Base-by-base conservation (phyloP, 2,113 vertebrate genomes). In the Nicator chloris region DNA sequence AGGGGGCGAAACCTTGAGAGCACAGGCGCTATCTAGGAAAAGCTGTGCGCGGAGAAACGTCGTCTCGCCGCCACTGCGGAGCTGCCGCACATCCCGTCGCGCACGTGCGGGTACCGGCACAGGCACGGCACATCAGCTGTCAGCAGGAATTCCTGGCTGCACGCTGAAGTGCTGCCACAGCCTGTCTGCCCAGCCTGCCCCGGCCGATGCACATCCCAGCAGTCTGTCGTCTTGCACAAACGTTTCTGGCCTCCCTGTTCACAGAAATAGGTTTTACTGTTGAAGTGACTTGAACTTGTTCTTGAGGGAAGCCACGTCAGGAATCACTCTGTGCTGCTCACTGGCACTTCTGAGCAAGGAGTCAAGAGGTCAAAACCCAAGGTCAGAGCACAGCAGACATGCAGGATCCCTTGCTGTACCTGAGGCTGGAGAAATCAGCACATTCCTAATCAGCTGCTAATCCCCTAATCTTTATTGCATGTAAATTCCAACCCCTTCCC, bases 391-490 rank as follows among this genome's bases (percentile, higher is more conserved):
- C 60, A 91, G 65, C 73, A 92, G 88, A 60, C 35, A 27, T 0
- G 0, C 45, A 75, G 78, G 69, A 59, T 31, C 56, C 15, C 59
- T 63, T 21, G 68, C 78, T 80, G 31, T 75, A 96, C 95, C 94
- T 88, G 94, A 33, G 47, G 68, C 77, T 81, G 77, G 42, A 61
- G 68, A 82, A 95, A 94, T 79, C 77, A 79, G 77, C n/a, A 50
- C 76, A 50, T 72, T 75, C 39, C 72, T 72, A 86, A 97, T 88
- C 77, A 90, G 69, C 15, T 0, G 0, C 72, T 92, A 96, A 96
- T 96, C 88, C 92, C 69, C 73, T 95, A 93, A 95, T 93, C 96
- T 96, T 92, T 95, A 95, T 51, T 92, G 88, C 90, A 72, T 65
- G 57, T 78, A 84, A 95, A 96, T 89, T 95, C 82, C 84, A 85